Percentiles rank a stretch among this genome's conserved stretches.
phyloP scores from a whole-genome alignment of 2,113 vertebrate genomes.

The Pterocles orientalis region DNA sequence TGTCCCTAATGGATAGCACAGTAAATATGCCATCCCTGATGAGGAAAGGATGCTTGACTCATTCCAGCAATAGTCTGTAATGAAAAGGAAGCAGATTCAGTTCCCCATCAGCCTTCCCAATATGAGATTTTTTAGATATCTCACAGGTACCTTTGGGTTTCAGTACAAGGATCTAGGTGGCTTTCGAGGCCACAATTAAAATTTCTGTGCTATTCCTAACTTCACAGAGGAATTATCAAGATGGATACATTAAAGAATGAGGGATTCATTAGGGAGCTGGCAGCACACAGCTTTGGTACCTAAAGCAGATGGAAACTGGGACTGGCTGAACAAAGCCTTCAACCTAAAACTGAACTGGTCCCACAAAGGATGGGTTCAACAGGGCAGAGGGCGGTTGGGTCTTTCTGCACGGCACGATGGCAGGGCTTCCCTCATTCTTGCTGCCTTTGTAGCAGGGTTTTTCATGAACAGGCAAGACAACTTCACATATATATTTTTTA shows the following conservation, averaged over 20 bases:
- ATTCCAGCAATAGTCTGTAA: constrained; percentile 2
- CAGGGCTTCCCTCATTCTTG: neutral
- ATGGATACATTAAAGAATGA: constrained; percentile 36
- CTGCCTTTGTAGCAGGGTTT: neutral
- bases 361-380: neutral
- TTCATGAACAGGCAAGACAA: neutral
- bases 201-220: constrained; percentile 16
- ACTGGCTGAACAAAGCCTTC: neutral
- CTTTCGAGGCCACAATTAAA: constrained; percentile 54
- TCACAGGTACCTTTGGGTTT: constrained; percentile 27
- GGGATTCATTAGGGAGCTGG: neutral
- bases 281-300: neutral
- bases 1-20: neutral
- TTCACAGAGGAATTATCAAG: constrained; percentile 41
- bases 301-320: neutral
- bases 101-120: constrained; percentile 2
- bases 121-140: neutral
- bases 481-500: neutral
- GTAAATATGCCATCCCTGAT: constrained; percentile 25
- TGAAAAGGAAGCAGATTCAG: constrained; percentile 34
- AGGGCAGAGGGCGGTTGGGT: neutral
- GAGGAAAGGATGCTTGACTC: neutral
- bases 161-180: constrained; percentile 29
- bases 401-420: neutral
- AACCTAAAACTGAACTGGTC: neutral